Percentiles rank a stretch among this genome's conserved stretches.
Conservation (phyloP, 2,113 vertebrate genomes). For the Siphamia tubifer region DNA sequence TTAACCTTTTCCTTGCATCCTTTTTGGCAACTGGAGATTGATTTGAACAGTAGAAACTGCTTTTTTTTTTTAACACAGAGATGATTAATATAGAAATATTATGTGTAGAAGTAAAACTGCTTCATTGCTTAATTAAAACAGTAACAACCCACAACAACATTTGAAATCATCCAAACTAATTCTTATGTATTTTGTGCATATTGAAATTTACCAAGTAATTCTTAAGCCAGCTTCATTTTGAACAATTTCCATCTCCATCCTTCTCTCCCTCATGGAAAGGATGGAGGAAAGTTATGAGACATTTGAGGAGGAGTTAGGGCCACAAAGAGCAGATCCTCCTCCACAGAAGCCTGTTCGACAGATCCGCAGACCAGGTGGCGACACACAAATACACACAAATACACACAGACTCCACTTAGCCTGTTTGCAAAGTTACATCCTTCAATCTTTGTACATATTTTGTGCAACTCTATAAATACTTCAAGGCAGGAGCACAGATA, state of each 20-base stretch:
- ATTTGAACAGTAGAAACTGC: not conserved
- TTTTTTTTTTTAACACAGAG: not conserved
- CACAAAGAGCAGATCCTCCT: conserved; percentile 59
- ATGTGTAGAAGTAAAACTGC: no score
- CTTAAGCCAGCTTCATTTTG: not conserved
- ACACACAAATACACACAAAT: conserved; percentile 5
- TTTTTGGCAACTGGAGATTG: not conserved
- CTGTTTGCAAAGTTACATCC: conserved; percentile 11
- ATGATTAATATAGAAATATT: no score
- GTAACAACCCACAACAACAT: no score
- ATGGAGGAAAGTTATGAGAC: conserved; percentile 84
- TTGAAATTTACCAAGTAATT: not conserved
- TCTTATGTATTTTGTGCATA: not conserved
- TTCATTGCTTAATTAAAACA: no score
- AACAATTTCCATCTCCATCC: not conserved
- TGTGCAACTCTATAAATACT: conserved; percentile 65
- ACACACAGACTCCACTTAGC: not conserved
- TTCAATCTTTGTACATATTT: conserved; percentile 4
- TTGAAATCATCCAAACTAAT: no score
- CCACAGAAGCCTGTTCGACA: conserved; percentile 68
- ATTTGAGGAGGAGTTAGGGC: conserved; percentile 78
- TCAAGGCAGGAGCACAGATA: conserved; percentile 24
- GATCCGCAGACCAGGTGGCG: conserved; percentile 66
- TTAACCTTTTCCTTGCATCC: conserved; percentile 13
- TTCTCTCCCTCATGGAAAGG: conserved; percentile 11